Base-by-base conservation (phyloP, 2,888 invertebrate genomes). In the Andrena bicolor region DNA sequence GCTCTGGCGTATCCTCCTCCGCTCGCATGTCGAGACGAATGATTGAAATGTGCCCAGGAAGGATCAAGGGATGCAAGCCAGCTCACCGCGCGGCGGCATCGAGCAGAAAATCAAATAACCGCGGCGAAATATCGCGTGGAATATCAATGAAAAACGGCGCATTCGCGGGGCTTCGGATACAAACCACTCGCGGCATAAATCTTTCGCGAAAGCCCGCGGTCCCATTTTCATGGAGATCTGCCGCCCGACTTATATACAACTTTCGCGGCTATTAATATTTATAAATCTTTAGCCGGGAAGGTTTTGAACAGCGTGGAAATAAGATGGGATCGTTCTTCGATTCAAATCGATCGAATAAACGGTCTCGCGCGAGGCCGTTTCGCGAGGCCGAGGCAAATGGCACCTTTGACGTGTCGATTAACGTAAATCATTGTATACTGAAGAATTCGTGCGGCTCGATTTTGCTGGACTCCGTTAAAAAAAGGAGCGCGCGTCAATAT, bases 141-240 rank as follows among this genome's bases (percentile, higher is more conserved):
- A 75, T 81, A 82, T 80, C 80, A 82, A 80, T 82, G 80, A 75
- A 82, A 82, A 82, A 61, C 61, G 74, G 30, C 2, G 70, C 30
- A 79, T 74, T 79, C 69, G 65, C n/a, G 23, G 23, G 56, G 66
- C n/a, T 49, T 75, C 70, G 28, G 69, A 82, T 80, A 82, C 80
- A 70, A 80, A 80, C 80, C 66, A 70, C 56, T 75, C 48, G 65
- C 60, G 5, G 80, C 60, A 75, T 82, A 82, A 82, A 82, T 82
- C 70, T 75, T 66, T n/a, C 26, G 63, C 49, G 61, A 32, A 51
- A 69, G 20, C 61, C 35, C 48, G 53, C 30, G 8, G 41, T 35
- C n/a, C 32, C 51, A 80, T 80, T 80, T 80, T 80, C 80, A 82
- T 82, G 80, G 63, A 80, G 71, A 76, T 80, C 48, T 56, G 63